These are phyloP conservation scores for Aphidius gifuensis DNA, from an alignment of 1,140 invertebrate genomes.

Conservation along the genomic window DNA sequence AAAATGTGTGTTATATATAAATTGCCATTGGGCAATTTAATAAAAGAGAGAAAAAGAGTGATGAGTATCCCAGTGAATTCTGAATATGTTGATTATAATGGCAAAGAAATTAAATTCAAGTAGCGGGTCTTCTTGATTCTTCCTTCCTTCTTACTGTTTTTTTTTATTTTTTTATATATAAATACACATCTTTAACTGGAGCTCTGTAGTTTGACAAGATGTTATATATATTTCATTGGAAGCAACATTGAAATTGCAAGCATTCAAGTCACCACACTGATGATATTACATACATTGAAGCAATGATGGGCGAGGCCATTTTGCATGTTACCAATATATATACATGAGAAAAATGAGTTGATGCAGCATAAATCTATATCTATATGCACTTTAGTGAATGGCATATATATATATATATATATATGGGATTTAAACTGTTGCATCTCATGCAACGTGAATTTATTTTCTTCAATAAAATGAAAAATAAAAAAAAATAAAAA, in stretches of 20 bases:
- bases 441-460: not conserved
- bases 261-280: too few relatives aligned
- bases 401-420: not conserved
- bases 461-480: too few relatives aligned
- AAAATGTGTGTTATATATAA: slow-evolving; percentile 6
- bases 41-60: not conserved
- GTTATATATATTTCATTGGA: too few relatives aligned
- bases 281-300: too few relatives aligned
- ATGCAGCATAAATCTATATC: too few relatives aligned
- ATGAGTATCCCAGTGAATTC: not conserved
- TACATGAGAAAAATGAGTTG: too few relatives aligned
- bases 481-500: too few relatives aligned
- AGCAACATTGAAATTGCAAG: too few relatives aligned
- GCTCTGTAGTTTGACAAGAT: not conserved
- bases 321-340: too few relatives aligned
- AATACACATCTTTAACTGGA: not conserved
- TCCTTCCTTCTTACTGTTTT: slow-evolving; percentile 9
- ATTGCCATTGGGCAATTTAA: not conserved
- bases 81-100: not conserved
- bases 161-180: slow-evolving; percentile 12
- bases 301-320: too few relatives aligned
- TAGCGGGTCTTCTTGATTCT: not conserved
- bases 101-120: slow-evolving; percentile 8
- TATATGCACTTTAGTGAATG: slow-evolving; percentile 7
- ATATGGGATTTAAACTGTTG: too few relatives aligned